These are phyloP conservation scores for Odontophorus gujanensis DNA, from an alignment of 2,113 vertebrate species.

Conservation along the genomic window DNA sequence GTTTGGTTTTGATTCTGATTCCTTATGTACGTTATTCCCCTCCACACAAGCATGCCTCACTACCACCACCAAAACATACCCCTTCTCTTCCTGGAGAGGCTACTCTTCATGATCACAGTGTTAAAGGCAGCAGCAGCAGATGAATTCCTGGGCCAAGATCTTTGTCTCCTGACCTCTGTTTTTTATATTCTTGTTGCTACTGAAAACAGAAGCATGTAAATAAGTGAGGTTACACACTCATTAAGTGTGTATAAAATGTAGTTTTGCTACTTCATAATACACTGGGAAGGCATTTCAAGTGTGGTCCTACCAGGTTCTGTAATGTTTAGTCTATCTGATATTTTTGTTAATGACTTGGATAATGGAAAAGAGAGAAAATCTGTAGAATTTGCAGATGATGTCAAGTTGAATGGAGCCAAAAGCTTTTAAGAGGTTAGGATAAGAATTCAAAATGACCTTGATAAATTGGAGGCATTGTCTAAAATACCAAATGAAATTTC, in stretches of 20 bases:
- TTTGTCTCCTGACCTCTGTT: background rate
- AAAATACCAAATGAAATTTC: constrained; percentile 13
- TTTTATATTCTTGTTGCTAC: background rate
- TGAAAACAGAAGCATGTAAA: constrained; percentile 11
- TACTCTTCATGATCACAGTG: background rate
- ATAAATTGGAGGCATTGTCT: constrained; percentile 43
- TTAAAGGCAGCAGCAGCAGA: background rate
- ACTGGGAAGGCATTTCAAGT: constrained; percentile 1
- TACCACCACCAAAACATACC: fast-evolving
- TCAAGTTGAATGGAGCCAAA: constrained; percentile 25
- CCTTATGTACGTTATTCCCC: background rate
- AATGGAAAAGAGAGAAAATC: constrained; percentile 36
- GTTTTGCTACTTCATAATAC: background rate
- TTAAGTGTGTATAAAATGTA: background rate
- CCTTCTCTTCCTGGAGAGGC: background rate
- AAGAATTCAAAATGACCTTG: constrained; percentile 31
- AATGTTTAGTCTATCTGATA: constrained; percentile 64
- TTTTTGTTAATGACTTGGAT: constrained; percentile 47
- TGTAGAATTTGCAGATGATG: constrained; percentile 12
- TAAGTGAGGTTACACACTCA: fast-evolving
- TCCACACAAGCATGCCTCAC: background rate
- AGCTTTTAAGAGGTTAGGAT: constrained; percentile 43
- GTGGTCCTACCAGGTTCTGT: background rate
- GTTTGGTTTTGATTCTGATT: background rate
- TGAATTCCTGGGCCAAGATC: background rate